Conservation (phyloP, 2,113 vertebrate genomes). For the Oryzias melastigma region DNA sequence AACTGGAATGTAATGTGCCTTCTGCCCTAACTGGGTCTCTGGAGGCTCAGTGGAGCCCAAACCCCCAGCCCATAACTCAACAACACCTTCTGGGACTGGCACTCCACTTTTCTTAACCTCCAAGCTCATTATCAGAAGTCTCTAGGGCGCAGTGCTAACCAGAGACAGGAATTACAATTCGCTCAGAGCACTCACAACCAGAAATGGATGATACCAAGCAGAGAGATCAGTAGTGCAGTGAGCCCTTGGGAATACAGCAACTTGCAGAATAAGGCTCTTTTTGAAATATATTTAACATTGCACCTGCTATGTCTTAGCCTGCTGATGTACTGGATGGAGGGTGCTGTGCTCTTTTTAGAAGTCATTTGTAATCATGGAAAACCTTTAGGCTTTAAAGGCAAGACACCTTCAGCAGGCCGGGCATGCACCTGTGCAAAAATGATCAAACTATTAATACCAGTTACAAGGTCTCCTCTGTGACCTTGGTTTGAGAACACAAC, state of each 20-base stretch:
- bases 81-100: slow-evolving; percentile 84
- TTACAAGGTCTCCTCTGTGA: too few species aligned
- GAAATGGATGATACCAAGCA: slow-evolving; percentile 76
- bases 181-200: slow-evolving; percentile 75
- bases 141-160: slow-evolving; percentile 79
- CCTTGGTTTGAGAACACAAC: too few species aligned
- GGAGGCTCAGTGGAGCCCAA: slow-evolving; percentile 53
- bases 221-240: slow-evolving; percentile 70
- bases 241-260: slow-evolving; percentile 68
- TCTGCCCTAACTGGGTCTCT: slow-evolving; percentile 68
- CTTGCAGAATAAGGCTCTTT: slow-evolving; percentile 76
- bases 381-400: not conserved
- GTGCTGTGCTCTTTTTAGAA: slow-evolving; percentile 44
- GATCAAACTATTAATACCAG: not conserved
- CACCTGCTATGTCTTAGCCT: slow-evolving; percentile 74
- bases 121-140: slow-evolving; percentile 90
- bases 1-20: slow-evolving; percentile 63
- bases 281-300: slow-evolving; percentile 78
- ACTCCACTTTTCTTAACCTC: slow-evolving; percentile 79
- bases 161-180: slow-evolving; percentile 87
- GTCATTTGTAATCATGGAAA: slow-evolving; percentile 66
- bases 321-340: slow-evolving; percentile 41
- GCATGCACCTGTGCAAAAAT: slow-evolving; percentile 15
- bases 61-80: slow-evolving; percentile 71
- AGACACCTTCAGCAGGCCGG: slow-evolving; percentile 33